Evolutionary conservation across 2,113 vertebrate species (phyloP).

Genomic region (Leptosomus discolor): DNA sequence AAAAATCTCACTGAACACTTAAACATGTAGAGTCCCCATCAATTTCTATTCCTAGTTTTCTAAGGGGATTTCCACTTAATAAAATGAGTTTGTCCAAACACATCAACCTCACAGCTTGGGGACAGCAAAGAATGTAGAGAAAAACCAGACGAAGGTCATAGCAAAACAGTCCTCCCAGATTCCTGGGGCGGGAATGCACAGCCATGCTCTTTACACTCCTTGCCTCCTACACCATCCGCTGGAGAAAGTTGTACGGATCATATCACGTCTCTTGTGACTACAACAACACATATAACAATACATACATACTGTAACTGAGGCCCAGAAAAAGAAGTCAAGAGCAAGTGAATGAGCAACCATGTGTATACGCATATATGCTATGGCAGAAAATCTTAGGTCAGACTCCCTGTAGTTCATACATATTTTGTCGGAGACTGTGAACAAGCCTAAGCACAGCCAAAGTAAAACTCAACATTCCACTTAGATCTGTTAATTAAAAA

Average conservation of each 20-base stretch:
- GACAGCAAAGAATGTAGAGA: background rate
- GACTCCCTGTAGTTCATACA: background rate
- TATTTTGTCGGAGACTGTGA: background rate
- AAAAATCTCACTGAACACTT: background rate
- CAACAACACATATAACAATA: background rate
- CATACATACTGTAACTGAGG: background rate
- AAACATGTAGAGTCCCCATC: background rate
- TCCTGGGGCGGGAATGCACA: background rate
- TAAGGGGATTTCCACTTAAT: background rate
- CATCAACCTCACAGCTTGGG: background rate
- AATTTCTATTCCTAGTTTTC: background rate
- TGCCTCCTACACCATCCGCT: background rate
- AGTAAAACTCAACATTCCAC: background rate
- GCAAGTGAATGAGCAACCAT: accelerated
- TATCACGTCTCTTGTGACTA: background rate
- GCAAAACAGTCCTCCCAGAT: slow-evolving; percentile 20
- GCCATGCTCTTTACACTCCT: background rate
- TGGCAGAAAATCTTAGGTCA: background rate
- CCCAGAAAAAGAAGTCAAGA: background rate
- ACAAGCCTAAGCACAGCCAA: background rate
- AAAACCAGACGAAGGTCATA: background rate
- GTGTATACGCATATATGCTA: accelerated
- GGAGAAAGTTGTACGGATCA: background rate
- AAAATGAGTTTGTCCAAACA: slow-evolving; percentile 31
- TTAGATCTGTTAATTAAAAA: background rate